Conservation (phyloP, 2,797 vertebrate species). For the Eptatretus atami region DNA sequence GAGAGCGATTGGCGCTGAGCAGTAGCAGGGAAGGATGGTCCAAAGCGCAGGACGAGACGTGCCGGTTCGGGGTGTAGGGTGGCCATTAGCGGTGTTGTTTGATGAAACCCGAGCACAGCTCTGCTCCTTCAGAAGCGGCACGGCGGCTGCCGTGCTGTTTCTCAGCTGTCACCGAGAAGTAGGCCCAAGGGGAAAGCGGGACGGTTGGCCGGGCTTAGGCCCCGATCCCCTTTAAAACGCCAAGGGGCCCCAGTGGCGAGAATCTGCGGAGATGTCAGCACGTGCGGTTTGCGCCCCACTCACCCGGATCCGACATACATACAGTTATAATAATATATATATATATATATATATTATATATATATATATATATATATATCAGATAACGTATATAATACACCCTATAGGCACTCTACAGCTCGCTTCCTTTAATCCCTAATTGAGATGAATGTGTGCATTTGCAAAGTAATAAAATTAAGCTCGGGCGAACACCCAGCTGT, state of each 20-base stretch:
- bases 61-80: conserved; percentile 1
- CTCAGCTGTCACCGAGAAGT: conserved; percentile 4
- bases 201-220: background rate
- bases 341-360: no score
- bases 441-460: no score
- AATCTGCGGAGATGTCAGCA: no score
- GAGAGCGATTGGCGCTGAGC: no score
- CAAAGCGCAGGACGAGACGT: background rate
- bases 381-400: background rate
- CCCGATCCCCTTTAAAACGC: background rate
- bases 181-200: background rate
- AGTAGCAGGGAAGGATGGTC: background rate
- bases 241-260: no score
- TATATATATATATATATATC: background rate
- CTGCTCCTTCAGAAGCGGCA: no score
- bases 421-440: no score
- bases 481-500: no score
- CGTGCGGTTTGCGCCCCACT: no score
- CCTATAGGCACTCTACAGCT: background rate
- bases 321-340: no score
- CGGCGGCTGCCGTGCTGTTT: conserved; percentile 3
- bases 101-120: background rate
- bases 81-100: conserved; percentile 5
- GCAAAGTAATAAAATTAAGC: no score
- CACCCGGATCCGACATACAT: no score